Evolutionary conservation across 92 coral and sea anemone genomes (phyloP).

Genomic region (Epizoanthus fatuus): DNA sequence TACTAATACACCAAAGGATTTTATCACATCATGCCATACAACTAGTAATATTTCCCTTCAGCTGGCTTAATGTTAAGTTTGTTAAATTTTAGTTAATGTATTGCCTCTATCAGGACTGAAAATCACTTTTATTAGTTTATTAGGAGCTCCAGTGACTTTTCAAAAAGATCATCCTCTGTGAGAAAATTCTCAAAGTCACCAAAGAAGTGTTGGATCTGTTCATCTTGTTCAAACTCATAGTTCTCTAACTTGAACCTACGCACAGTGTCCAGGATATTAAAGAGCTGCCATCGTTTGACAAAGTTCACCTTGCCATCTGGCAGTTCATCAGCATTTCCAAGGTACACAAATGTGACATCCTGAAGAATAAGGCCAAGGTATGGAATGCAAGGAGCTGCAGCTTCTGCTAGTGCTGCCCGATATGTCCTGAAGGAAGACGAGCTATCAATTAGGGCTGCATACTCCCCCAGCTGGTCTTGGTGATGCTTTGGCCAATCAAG

Average conservation of each 20-base stretch:
- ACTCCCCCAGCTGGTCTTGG: constrained; percentile 93
- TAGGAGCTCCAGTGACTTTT: constrained; percentile 85
- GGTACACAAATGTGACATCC: constrained; percentile 97
- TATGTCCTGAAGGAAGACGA: constrained; percentile 94
- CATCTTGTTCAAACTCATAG: constrained; percentile 95
- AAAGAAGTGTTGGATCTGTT: constrained; percentile 84
- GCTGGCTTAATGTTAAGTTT: no score
- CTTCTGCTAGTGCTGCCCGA: constrained; percentile 88
- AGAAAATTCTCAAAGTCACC: constrained; percentile 92
- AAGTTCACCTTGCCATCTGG: constrained; percentile 99
- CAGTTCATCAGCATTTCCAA: constrained; percentile 96
- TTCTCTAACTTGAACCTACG: constrained; percentile 87
- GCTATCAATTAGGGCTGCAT: constrained; percentile 93
- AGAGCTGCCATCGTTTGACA: constrained; percentile 98
- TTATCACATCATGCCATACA: no score
- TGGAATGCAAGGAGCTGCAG: constrained; percentile 95
- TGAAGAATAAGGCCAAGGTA: constrained; percentile 98
- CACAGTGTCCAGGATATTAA: constrained; percentile 94
- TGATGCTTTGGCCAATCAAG: constrained; percentile 93
- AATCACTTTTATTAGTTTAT: no score
- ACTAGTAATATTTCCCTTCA: no score
- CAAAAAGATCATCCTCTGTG: constrained; percentile 95
- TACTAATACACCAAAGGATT: no score
- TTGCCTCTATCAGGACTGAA: no score
- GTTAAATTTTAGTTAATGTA: no score